Conservation (phyloP, 2,113 vertebrate genomes). For the Ceyx melanurus region DNA sequence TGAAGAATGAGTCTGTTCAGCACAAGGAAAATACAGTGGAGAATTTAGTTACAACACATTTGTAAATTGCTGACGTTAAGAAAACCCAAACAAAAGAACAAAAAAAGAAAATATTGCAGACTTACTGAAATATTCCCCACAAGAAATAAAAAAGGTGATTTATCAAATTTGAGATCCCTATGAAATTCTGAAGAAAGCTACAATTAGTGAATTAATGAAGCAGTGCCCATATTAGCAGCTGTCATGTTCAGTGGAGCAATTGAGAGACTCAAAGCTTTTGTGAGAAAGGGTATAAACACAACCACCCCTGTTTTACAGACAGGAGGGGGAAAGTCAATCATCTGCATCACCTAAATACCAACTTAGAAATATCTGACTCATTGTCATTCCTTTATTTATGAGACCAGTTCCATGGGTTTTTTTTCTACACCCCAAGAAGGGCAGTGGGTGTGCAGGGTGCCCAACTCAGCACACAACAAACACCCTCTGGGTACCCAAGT, state of each 20-base stretch:
- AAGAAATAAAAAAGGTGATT: neutral
- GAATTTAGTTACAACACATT: neutral
- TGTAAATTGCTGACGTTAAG: neutral
- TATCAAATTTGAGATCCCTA: neutral
- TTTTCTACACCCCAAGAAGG: neutral
- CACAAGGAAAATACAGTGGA: neutral
- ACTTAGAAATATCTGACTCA: neutral
- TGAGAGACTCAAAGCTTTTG: neutral
- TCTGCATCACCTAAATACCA: neutral
- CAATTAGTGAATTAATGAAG: neutral
- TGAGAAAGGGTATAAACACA: neutral
- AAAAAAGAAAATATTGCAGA: neutral
- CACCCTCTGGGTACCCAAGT: neutral
- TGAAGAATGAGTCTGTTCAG: constrained; percentile 7
- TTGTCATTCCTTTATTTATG: neutral
- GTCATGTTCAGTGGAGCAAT: neutral
- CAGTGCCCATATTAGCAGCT: neutral
- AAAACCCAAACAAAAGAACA: neutral
- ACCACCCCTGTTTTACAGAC: neutral
- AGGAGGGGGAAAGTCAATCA: neutral
- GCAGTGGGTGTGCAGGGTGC: neutral
- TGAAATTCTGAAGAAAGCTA: neutral
- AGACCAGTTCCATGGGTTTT: neutral
- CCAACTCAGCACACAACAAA: neutral
- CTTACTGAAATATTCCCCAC: neutral